Evolutionary conservation across 2,113 vertebrate genomes (phyloP).

Genomic region (Platanista minor): DNA sequence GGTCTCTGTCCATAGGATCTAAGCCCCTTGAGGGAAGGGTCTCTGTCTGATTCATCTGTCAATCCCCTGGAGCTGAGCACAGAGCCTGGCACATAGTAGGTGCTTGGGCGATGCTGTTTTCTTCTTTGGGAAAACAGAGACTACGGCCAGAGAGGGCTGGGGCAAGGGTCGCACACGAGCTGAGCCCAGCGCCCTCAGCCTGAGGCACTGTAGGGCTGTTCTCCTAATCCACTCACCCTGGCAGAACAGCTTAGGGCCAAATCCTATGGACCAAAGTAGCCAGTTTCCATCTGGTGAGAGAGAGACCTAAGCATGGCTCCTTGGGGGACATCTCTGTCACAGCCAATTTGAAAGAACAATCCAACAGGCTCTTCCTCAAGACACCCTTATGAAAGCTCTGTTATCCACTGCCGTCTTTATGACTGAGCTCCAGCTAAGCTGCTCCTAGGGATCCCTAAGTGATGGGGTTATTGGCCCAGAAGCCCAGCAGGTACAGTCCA

Average conservation of each 20-base stretch:
- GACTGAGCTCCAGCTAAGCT: background rate
- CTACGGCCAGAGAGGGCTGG: background rate
- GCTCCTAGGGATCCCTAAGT: slow-evolving; percentile 41
- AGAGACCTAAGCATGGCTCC: background rate
- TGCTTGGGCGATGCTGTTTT: fast-evolving
- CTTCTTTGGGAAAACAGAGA: background rate
- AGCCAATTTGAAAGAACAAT: background rate
- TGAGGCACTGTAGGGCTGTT: background rate
- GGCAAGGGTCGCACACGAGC: background rate
- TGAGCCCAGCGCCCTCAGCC: background rate
- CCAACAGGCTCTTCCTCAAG: background rate
- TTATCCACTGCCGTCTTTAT: background rate
- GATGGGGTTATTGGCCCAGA: slow-evolving; percentile 28
- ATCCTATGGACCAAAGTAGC: background rate
- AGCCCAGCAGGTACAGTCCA: background rate
- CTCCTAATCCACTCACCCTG: background rate
- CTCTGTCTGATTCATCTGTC: background rate
- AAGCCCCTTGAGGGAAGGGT: background rate
- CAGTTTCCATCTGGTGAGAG: background rate
- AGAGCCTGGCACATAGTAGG: background rate
- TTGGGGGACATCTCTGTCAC: background rate
- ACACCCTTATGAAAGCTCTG: background rate
- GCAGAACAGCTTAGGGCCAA: background rate
- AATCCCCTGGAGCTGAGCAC: background rate
- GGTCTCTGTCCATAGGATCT: background rate